A percentile compares a stretch with the other conserved stretches of the same genome.
phyloP scores from a whole-genome alignment of 2,797 vertebrate genomes.

The Anomalospiza imberbis region DNA sequence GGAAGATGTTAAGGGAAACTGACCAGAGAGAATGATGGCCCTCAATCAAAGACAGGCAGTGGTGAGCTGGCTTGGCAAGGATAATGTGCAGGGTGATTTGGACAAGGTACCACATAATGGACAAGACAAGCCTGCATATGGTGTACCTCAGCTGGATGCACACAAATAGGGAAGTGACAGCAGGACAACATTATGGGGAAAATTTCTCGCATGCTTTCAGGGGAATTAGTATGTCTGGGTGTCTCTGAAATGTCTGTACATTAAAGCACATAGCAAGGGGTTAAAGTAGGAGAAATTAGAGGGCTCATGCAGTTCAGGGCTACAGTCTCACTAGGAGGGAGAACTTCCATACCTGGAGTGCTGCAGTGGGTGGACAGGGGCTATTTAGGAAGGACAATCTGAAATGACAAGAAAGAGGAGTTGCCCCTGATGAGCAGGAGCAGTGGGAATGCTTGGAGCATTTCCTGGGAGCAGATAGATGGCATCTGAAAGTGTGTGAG shows the following conservation, averaged over 20 bases:
- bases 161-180: neutral
- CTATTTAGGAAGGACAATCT: neutral
- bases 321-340: neutral
- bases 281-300: neutral
- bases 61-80: neutral
- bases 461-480: neutral
- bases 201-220: neutral
- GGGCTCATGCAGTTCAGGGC: neutral
- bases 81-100: neutral
- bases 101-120: neutral
- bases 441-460: neutral
- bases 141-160: fast-evolving
- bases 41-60: neutral
- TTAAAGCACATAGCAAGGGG: neutral
- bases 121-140: neutral
- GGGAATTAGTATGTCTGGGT: neutral
- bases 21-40: neutral
- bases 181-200: neutral
- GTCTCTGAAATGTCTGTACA: neutral
- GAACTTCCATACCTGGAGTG: neutral
- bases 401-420: fast-evolving
- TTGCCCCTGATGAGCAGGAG: neutral
- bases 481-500: fast-evolving
- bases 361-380: neutral
- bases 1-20: neutral